Conservation (phyloP, 2,113 vertebrate genomes). For the Cephalopterus ornatus region DNA sequence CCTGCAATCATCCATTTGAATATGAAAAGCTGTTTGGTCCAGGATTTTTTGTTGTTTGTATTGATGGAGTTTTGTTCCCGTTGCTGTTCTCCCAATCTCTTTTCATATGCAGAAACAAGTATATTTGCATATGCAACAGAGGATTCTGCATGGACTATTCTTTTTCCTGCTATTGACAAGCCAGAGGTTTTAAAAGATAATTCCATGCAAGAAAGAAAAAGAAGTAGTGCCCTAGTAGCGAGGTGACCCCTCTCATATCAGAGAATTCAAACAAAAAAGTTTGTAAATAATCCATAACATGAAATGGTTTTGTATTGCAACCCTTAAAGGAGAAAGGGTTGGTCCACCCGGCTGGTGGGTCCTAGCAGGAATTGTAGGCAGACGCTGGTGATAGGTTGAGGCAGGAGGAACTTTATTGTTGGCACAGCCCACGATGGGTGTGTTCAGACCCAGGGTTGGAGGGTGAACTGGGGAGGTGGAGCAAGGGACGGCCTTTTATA, state of each 20-base stretch:
- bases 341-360: too few species aligned
- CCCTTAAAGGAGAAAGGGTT: too few species aligned
- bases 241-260: not conserved
- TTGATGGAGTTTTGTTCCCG: not conserved
- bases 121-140: not conserved
- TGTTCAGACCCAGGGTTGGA: too few species aligned
- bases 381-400: too few species aligned
- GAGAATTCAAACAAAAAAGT: not conserved
- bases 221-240: rapidly evolving
- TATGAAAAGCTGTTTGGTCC: not conserved
- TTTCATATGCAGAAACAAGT: not conserved
- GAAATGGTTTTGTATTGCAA: too few species aligned
- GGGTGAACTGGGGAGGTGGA: too few species aligned
- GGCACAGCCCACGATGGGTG: too few species aligned
- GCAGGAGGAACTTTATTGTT: too few species aligned
- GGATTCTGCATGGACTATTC: not conserved
- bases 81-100: not conserved
- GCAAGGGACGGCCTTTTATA: too few species aligned
- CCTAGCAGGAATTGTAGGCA: too few species aligned
- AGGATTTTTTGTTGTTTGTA: not conserved
- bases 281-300: not conserved
- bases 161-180: not conserved
- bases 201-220: not conserved
- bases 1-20: not conserved
- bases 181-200: not conserved